Conservation (phyloP, 2,113 vertebrate species). For the Salvelinus fontinalis region DNA sequence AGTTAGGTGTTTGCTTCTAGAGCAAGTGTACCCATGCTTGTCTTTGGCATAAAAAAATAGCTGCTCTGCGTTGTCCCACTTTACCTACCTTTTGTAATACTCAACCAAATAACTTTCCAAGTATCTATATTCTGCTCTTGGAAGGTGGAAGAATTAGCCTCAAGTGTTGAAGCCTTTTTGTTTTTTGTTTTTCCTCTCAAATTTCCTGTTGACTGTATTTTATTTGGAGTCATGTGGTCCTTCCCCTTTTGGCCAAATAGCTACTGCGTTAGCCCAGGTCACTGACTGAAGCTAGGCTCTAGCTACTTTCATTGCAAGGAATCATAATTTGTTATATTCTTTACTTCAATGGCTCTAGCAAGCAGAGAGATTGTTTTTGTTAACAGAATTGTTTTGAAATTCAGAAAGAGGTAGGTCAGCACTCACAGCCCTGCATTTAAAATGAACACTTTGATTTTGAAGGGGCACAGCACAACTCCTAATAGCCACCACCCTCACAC, state of each 20-base stretch:
- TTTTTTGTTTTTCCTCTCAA: too few relatives aligned
- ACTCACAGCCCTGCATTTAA: neutral
- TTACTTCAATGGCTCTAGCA: neutral
- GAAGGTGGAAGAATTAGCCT: too few relatives aligned
- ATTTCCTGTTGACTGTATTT: too few relatives aligned
- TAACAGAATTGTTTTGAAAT: neutral
- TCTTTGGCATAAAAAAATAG: slow-evolving; percentile 4
- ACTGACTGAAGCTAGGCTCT: neutral
- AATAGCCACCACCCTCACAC: neutral
- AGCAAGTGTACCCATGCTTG: neutral
- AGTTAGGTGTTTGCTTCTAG: slow-evolving; percentile 12
- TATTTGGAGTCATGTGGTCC: too few relatives aligned
- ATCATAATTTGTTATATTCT: neutral
- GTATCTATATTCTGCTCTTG: neutral
- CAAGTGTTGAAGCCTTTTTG: too few relatives aligned
- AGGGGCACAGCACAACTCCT: neutral
- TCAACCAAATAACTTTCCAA: neutral
- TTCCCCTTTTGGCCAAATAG: neutral
- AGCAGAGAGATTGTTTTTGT: neutral
- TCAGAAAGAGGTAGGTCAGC: neutral
- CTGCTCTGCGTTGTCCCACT: slow-evolving; percentile 2
- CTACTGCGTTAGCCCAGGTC: neutral
- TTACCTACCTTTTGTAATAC: neutral
- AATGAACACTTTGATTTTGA: neutral
- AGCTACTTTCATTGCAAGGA: neutral